Conservation (phyloP, 2,797 vertebrate genomes). For the Nyctalus aviator region DNA sequence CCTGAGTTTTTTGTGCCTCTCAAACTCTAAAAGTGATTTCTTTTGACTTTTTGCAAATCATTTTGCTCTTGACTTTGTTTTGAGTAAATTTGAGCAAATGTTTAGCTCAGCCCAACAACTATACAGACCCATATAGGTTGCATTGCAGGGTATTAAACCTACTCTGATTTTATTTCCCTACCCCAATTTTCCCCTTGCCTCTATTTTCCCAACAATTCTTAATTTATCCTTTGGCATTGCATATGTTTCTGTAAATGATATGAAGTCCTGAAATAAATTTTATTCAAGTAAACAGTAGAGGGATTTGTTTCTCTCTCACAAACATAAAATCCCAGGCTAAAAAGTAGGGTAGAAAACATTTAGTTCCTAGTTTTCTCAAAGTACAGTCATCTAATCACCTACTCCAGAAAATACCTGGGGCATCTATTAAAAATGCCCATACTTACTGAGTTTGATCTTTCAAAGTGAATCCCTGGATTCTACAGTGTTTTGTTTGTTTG, state of each 20-base stretch:
- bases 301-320: conserved; percentile 19
- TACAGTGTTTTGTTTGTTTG: not conserved
- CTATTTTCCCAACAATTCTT: not conserved
- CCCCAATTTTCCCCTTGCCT: not conserved
- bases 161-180: not conserved
- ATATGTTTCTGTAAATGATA: not conserved
- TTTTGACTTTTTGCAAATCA: not conserved
- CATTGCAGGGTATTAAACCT: not conserved
- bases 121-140: not conserved
- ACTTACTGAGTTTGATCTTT: not conserved
- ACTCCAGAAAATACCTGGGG: not conserved
- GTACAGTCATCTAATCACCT: not conserved
- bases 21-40: not conserved
- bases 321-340: not conserved
- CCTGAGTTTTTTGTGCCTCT: not conserved
- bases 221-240: not conserved
- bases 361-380: not conserved
- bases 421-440: not conserved
- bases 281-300: not conserved
- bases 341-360: not conserved
- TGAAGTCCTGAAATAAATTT: conserved; percentile 35
- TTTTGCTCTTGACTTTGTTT: conserved; percentile 58
- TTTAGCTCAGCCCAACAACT: not conserved
- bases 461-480: conserved; percentile 1
- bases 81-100: not conserved